Evolutionary conservation across 2,113 vertebrate genomes (phyloP).

Genomic region (Hyaena hyaena): DNA sequence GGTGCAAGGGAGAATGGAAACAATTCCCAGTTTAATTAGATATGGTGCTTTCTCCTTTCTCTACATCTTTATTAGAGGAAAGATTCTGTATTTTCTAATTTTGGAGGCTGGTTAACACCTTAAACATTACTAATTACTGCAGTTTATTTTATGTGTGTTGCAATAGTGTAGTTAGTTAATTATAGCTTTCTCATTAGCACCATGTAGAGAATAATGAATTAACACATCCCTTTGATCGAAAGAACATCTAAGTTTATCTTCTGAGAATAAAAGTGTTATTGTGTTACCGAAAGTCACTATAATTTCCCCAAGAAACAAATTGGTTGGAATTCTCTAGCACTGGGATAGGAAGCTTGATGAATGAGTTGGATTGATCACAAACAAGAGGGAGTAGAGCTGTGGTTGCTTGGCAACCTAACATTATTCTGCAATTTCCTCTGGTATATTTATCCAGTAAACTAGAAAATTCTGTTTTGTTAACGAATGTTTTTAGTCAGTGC

Average conservation of each 20-base stretch:
- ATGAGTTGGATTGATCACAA: conserved; percentile 87
- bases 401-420: conserved; percentile 88
- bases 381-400: conserved; percentile 80
- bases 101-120: conserved; percentile 81
- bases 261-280: conserved; percentile 83
- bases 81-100: conserved; percentile 65
- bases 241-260: conserved; percentile 86
- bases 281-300: conserved; percentile 83
- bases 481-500: conserved; percentile 59
- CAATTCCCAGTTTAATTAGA: conserved; percentile 47
- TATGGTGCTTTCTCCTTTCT: neutral
- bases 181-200: conserved; percentile 85
- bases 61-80: conserved; percentile 44
- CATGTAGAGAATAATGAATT: conserved; percentile 85
- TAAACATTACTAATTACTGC: conserved; percentile 85
- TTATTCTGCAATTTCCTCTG: conserved; percentile 86
- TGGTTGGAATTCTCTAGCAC: conserved; percentile 83
- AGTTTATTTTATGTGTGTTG: conserved; percentile 82
- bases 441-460: conserved; percentile 85
- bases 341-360: conserved; percentile 82
- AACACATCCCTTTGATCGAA: conserved; percentile 84
- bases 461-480: conserved; percentile 84
- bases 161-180: conserved; percentile 85
- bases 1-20: neutral
- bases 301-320: conserved; percentile 84